Evolutionary conservation across 1,140 invertebrate genomes (phyloP), one percentile per base, ranked within the genome.

Genomic region (Tetramorium parvispinum): DNA sequence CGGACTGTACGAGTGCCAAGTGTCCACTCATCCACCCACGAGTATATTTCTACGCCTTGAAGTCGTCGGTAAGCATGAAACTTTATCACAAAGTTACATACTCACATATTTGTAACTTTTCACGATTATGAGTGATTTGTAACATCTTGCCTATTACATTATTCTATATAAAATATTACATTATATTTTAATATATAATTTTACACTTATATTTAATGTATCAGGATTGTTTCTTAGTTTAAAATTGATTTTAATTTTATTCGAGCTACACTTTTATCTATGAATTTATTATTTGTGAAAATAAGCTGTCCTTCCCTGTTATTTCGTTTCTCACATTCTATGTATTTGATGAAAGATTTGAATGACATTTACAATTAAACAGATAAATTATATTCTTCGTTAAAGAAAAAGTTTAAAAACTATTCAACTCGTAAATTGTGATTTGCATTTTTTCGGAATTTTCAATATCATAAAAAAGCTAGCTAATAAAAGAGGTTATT

Each of bases 1-100:
- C 21, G 98, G 98, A 43, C 94, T 96, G 75, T 98, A 98, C 94
- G 98, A 98, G 94, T 98, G 98, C 94, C 98, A 98, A 96, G 97
- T 98, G 18, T 98, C 97, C 40, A 98, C 97, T 37, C 97, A 98
- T 96, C 98, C 98, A 68, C 97, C 98, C 79, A 97, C 97, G 24
- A 98, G 97, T 94, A 97, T 98, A 95, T 98, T 98, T 95, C 94
- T 98, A 73, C 96, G 96, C 87, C 96, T 98, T 85, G 97, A 97
- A 93, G 97, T 98, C 85, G 97, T 98, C 85, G 98, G 98, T 98
- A 96, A 97, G 97, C 96, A 89, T 89, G 91, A 92, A 91, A 90
- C 51, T 82, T 55, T 21, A 81, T 40, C 5, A 27, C 37, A 6
- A 46, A 57, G 11, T 81, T 70, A 55, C 21, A 49, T 71, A 51